Percentiles rank a stretch among this genome's conserved stretches.
These are phyloP conservation scores for Poecile montanus DNA, from an alignment of 2,797 vertebrate species.

Conservation along the genomic window DNA sequence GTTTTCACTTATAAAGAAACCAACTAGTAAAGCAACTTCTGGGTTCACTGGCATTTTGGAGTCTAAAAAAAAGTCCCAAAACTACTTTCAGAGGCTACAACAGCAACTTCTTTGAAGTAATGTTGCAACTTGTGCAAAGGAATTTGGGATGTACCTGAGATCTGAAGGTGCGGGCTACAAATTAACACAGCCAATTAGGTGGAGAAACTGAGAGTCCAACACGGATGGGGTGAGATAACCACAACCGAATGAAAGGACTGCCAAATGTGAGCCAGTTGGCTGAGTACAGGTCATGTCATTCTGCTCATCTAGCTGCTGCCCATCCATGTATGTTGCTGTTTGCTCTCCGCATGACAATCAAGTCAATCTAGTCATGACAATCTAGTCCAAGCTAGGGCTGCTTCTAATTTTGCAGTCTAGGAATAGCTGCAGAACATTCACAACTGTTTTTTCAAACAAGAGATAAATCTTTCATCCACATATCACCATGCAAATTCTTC, in stretches of 20 bases:
- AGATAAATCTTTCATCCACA: conserved; percentile 31
- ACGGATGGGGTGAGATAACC: conserved; percentile 50
- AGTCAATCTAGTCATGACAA: neutral
- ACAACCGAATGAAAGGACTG: conserved; percentile 42
- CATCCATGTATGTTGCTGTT: conserved; percentile 50
- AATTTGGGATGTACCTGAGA: conserved; percentile 65
- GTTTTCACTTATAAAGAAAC: conserved; percentile 23
- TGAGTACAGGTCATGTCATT: conserved; percentile 7
- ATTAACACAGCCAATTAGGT: conserved; percentile 66
- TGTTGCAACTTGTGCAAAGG: conserved; percentile 58
- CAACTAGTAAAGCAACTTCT: conserved; percentile 44
- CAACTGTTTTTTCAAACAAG: conserved; percentile 38
- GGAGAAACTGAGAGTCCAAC: conserved; percentile 52
- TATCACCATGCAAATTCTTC: neutral
- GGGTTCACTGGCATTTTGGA: conserved; percentile 22
- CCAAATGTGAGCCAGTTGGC: conserved; percentile 35
- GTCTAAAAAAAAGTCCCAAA: conserved; percentile 52
- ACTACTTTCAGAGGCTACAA: conserved; percentile 52
- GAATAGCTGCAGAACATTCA: conserved; percentile 43
- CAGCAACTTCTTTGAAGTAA: conserved; percentile 63
- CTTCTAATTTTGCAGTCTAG: conserved; percentile 48
- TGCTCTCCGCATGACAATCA: conserved; percentile 22
- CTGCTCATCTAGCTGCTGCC: conserved; percentile 7
- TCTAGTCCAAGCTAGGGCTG: conserved; percentile 14
- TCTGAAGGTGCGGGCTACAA: conserved; percentile 55